Evolutionary conservation across 2,888 invertebrate genomes (phyloP), one percentile per base, ranked within the genome.

Genomic region (Drosophila fungiperda): DNA sequence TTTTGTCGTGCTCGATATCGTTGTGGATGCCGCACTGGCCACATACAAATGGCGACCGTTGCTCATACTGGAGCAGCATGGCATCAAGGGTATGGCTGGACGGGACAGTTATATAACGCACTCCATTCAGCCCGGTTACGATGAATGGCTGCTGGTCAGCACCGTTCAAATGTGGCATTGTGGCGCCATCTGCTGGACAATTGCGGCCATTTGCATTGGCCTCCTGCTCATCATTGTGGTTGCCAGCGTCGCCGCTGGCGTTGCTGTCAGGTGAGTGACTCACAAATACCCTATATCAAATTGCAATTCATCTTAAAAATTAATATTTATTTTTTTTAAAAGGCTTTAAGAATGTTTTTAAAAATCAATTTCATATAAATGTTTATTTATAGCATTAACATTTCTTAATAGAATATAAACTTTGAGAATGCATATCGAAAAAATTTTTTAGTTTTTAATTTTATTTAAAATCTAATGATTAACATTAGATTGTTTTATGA

Each of bases 1-100:
- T 90, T 93, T 93, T 69, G 86, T 93, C 54, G 92, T 93, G 8
- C 83, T 93, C 54, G 93, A 93, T 79, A 91, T 93, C 66, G 91
- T 93, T 49, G 87, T 87, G 65, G 77, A 71, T 33, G 68, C 58
- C 40, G 61, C 65, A 38, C n/a, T 55, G 45, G 67, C 62, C 67
- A 75, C 45, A 61, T 82, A 77, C 69, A 92, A 91, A 73, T 93
- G 93, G 93, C 90, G 93, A 20, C 93, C 93, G 7, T 80, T 93
- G 76, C 86, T 93, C 62, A 93, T 93, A 69, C 82, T 93, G 62
- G 93, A 93, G 80, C 91, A 93, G 80, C 91, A 92, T 62, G 91
- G 89, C 42, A 45, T 23, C 23, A 87, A 90, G 78, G 83, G 90
- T 50, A 81, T 89, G 59, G n/a, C 26, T 55, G 77, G 78, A 15